Conservation (phyloP, 1,140 invertebrate genomes). For the Penaeus indicus region DNA sequence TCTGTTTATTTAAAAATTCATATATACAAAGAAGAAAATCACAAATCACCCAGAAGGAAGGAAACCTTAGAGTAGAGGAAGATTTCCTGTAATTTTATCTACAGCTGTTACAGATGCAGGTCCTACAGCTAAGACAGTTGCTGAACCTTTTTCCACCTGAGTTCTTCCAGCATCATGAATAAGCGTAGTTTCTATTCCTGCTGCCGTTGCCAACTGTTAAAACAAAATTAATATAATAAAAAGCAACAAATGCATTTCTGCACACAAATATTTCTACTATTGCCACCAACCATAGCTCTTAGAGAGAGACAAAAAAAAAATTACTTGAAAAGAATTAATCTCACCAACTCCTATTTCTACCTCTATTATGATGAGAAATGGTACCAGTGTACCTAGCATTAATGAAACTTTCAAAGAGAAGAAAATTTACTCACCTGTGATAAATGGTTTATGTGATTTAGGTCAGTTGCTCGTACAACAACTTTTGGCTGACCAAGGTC, state of each 20-base stretch:
- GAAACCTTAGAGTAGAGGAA: constrained; percentile 82
- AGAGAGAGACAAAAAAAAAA: too few relatives aligned
- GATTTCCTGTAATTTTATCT: constrained; percentile 87
- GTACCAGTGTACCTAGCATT: too few relatives aligned
- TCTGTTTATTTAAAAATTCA: too few relatives aligned
- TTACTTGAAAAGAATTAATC: too few relatives aligned
- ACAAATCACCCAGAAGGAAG: too few relatives aligned
- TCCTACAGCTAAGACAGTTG: constrained; percentile 92
- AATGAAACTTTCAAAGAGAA: too few relatives aligned
- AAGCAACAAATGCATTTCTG: not conserved
- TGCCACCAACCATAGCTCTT: too few relatives aligned
- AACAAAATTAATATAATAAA: not conserved
- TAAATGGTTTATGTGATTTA: constrained; percentile 73
- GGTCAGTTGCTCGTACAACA: constrained; percentile 77
- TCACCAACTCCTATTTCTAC: too few relatives aligned
- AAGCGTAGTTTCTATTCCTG: constrained; percentile 68
- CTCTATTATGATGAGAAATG: too few relatives aligned
- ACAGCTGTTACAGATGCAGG: constrained; percentile 82
- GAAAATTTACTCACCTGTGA: constrained; percentile 75
- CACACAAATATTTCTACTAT: too few relatives aligned
- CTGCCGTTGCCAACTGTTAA: constrained; percentile 8
- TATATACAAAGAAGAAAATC: too few relatives aligned
- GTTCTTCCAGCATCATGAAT: constrained; percentile 92
- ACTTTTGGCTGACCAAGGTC: constrained; percentile 86
- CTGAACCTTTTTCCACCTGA: constrained; percentile 86